Percentiles rank a stretch among this genome's conserved stretches.
phyloP scores from a whole-genome alignment of 2,113 vertebrate species.

The Pandion haliaetus region DNA sequence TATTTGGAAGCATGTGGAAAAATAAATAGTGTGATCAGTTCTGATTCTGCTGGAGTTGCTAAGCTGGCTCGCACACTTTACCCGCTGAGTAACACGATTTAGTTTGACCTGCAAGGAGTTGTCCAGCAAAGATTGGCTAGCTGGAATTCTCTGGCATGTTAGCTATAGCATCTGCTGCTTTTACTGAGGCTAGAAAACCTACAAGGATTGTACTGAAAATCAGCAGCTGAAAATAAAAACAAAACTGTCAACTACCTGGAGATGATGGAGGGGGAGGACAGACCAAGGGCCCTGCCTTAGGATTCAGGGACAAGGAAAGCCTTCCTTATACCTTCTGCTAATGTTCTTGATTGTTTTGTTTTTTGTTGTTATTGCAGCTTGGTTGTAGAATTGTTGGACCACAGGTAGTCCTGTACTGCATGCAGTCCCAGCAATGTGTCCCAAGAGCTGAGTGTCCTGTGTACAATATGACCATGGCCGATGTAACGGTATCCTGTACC shows the following conservation, averaged over 20 bases:
- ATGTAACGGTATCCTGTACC: constrained; percentile 89
- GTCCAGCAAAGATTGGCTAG: not conserved
- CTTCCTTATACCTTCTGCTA: not conserved
- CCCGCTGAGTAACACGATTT: not conserved
- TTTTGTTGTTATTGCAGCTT: constrained; percentile 71
- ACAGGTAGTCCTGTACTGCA: constrained; percentile 90
- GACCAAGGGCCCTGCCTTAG: not conserved
- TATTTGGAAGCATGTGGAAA: not conserved
- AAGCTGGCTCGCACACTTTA: not conserved
- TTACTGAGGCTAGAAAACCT: not conserved
- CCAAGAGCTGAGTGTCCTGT: constrained; percentile 91
- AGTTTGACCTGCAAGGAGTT: not conserved
- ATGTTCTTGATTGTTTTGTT: not conserved
- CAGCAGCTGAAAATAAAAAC: not conserved
- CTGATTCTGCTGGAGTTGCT: not conserved
- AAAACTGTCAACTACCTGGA: not conserved
- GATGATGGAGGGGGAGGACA: not conserved
- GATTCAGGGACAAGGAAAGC: not conserved
- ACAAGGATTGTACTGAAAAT: not conserved
- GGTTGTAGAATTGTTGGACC: constrained; percentile 94
- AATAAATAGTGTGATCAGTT: not conserved
- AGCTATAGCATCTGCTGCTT: not conserved
- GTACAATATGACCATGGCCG: constrained; percentile 94
- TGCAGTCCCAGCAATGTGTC: constrained; percentile 87
- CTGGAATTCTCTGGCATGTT: not conserved